phyloP scores from a whole-genome alignment of 2,888 invertebrate genomes.

The Germaria angustata region DNA sequence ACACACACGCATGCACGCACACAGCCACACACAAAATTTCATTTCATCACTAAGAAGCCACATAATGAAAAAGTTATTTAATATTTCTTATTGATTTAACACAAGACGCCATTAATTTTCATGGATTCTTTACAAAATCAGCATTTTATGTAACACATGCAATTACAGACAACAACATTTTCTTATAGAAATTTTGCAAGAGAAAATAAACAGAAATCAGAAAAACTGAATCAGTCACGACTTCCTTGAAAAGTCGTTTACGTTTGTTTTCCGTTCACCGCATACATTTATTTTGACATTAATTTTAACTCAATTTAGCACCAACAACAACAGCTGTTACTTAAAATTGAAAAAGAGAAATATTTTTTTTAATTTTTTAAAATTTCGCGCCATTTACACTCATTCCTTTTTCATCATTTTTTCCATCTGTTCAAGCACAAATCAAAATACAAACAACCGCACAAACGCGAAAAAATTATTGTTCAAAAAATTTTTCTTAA shows the following conservation, averaged over 20 bases:
- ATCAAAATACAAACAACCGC: neutral
- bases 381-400: conserved; percentile 51
- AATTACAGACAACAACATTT: neutral
- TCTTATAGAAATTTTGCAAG: neutral
- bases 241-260: conserved; percentile 14
- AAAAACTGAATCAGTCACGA: conserved; percentile 5
- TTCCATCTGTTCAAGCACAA: neutral
- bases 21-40: neutral
- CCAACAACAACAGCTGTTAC: conserved; percentile 23
- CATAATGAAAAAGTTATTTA: neutral
- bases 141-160: conserved; percentile 19
- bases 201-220: neutral
- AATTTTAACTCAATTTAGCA: neutral
- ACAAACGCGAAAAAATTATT: neutral
- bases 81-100: neutral
- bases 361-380: neutral
- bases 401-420: neutral
- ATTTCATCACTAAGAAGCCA: neutral
- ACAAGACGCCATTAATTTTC: neutral
- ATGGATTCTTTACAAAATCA: neutral
- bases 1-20: no score
- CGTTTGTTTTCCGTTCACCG: neutral
- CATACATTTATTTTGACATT: neutral
- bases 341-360: neutral
- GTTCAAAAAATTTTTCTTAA: neutral